Conservation (phyloP, 2,113 vertebrate species). For the Anoplopoma fimbria region DNA sequence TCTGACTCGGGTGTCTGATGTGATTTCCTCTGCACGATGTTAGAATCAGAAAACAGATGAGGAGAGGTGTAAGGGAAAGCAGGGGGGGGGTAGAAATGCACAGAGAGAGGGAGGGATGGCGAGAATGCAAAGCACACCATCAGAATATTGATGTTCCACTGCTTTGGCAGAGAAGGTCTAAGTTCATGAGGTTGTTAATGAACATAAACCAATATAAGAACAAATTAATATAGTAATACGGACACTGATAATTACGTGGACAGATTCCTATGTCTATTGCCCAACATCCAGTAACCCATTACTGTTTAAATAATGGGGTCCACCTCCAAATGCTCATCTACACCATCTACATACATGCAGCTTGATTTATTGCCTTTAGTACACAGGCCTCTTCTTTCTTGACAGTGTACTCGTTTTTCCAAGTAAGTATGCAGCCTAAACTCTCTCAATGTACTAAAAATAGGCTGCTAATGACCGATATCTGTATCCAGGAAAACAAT, state of each 20-base stretch:
- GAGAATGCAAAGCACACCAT: slow-evolving; percentile 14
- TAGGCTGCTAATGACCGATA: background rate
- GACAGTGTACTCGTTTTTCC: background rate
- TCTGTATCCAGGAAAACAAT: background rate
- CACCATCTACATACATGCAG: background rate
- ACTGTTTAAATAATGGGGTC: slow-evolving; percentile 18
- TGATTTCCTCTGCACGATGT: slow-evolving; percentile 61
- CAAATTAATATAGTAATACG: slow-evolving; percentile 28
- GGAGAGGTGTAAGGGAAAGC: slow-evolving; percentile 15
- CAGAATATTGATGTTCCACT: slow-evolving; percentile 50
- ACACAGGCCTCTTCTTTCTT: background rate
- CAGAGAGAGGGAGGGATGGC: background rate
- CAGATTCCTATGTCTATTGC: background rate
- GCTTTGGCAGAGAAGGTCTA: slow-evolving; percentile 1
- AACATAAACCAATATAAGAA: slow-evolving; percentile 22
- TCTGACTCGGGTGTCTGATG: slow-evolving; percentile 73
- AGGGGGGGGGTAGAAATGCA: background rate
- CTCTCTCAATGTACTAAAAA: background rate
- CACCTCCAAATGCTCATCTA: background rate
- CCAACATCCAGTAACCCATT: background rate
- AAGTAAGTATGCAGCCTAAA: background rate
- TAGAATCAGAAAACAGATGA: slow-evolving; percentile 52
- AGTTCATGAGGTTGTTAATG: slow-evolving; percentile 25
- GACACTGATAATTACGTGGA: slow-evolving; percentile 21
- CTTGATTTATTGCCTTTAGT: background rate